These are phyloP conservation scores for Nomada lathburiana DNA, from an alignment of 2,888 invertebrate species.

Conservation along the genomic window DNA sequence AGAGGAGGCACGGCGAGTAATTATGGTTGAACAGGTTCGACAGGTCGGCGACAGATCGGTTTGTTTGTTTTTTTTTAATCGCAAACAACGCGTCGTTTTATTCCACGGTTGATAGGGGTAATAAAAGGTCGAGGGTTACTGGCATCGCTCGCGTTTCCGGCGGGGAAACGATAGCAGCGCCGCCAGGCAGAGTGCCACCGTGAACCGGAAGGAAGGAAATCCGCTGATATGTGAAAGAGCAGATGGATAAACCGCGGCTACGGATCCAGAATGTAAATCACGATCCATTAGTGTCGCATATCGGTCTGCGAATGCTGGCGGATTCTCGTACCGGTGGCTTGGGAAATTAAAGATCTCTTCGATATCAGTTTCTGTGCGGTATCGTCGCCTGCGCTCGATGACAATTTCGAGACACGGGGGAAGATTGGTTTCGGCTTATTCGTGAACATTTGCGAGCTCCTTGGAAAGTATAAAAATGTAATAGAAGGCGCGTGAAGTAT, in stretches of 20 bases:
- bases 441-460: too few species aligned
- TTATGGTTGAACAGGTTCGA: slow-evolving; percentile 7
- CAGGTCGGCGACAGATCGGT: background rate
- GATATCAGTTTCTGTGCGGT: background rate
- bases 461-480: too few species aligned
- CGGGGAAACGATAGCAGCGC: slow-evolving; percentile 30
- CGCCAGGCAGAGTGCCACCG: background rate
- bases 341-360: slow-evolving; percentile 35
- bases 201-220: slow-evolving; percentile 43
- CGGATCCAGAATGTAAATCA: slow-evolving; percentile 41
- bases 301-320: slow-evolving; percentile 1
- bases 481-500: too few species aligned
- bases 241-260: slow-evolving; percentile 39
- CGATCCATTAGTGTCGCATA: slow-evolving; percentile 43
- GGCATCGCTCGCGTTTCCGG: slow-evolving; percentile 28
- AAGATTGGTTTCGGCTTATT: background rate
- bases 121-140: slow-evolving; percentile 10
- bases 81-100: background rate
- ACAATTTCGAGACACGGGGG: background rate
- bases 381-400: background rate
- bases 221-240: slow-evolving; percentile 49
- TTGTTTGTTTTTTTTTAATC: background rate
- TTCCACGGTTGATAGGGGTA: background rate
- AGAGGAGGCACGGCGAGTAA: slow-evolving; percentile 6
- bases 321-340: background rate